These are phyloP conservation scores for Xanthorhoe designata DNA, from an alignment of 2,888 invertebrate genomes.

Conservation along the genomic window DNA sequence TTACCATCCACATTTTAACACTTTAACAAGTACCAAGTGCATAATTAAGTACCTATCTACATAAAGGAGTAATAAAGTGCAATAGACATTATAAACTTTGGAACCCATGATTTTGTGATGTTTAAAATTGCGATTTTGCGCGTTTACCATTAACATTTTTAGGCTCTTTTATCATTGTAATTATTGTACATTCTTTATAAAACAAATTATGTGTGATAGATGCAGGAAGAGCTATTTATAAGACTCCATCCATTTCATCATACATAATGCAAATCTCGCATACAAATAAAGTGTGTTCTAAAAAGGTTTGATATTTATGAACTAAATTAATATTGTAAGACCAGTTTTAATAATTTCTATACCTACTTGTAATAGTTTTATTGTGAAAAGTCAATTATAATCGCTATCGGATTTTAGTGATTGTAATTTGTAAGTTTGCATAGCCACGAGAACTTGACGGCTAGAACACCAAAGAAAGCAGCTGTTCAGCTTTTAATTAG, in stretches of 20 bases:
- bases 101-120: not conserved
- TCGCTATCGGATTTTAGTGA: constrained; percentile 44
- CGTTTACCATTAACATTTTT: not conserved
- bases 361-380: constrained; percentile 15
- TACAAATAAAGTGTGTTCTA: constrained; percentile 7
- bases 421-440: constrained; percentile 51
- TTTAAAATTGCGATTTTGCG: not conserved
- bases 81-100: not conserved
- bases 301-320: constrained; percentile 13
- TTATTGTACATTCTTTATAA: not conserved
- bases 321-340: not conserved
- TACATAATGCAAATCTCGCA: not conserved
- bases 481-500: constrained; percentile 50
- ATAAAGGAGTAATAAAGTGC: not conserved
- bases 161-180: not conserved
- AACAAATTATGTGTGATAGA: not conserved
- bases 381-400: constrained; percentile 23
- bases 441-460: constrained; percentile 67
- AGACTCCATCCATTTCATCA: not conserved
- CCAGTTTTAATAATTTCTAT: constrained; percentile 3
- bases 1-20: constrained; percentile 4
- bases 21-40: not conserved
- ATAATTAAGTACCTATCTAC: too few species aligned
- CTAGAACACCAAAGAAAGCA: constrained; percentile 83
- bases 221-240: constrained; percentile 3